These are phyloP conservation scores for Amorpha juglandis DNA, from an alignment of 2,888 invertebrate species.

Conservation along the genomic window DNA sequence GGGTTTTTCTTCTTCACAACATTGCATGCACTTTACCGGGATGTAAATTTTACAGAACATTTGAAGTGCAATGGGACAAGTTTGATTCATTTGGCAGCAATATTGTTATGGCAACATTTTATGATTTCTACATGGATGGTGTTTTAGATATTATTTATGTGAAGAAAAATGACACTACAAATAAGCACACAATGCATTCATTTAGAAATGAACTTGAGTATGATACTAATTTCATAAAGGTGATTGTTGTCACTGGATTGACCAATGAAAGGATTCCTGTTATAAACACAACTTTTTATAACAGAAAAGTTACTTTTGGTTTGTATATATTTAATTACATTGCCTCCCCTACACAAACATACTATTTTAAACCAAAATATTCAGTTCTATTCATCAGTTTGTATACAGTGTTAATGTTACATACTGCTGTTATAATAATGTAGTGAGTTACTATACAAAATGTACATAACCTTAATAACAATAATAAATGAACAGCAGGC, in stretches of 20 bases:
- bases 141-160: conserved; percentile 95
- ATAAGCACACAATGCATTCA: conserved; percentile 87
- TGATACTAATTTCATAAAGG: conserved; percentile 98
- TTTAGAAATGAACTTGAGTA: conserved; percentile 95
- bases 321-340: conserved; percentile 42
- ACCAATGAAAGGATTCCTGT: conserved; percentile 88
- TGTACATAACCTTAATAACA: no score
- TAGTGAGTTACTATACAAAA: no score
- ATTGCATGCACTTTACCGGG: conserved; percentile 87
- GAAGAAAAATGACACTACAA: conserved; percentile 77
- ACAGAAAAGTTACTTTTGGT: conserved; percentile 91
- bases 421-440: no score
- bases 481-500: no score
- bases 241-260: conserved; percentile 94
- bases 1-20: conserved; percentile 92
- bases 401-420: no score
- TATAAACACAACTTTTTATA: conserved; percentile 89
- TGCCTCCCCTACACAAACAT: no score
- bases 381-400: no score
- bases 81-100: conserved; percentile 88
- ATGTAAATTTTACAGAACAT: conserved; percentile 88
- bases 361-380: no score
- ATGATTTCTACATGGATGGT: conserved; percentile 97
- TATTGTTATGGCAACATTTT: conserved; percentile 94
- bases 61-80: conserved; percentile 90